Base-by-base conservation (phyloP, 2,797 vertebrate genomes). In the Echeneis naucrates region DNA sequence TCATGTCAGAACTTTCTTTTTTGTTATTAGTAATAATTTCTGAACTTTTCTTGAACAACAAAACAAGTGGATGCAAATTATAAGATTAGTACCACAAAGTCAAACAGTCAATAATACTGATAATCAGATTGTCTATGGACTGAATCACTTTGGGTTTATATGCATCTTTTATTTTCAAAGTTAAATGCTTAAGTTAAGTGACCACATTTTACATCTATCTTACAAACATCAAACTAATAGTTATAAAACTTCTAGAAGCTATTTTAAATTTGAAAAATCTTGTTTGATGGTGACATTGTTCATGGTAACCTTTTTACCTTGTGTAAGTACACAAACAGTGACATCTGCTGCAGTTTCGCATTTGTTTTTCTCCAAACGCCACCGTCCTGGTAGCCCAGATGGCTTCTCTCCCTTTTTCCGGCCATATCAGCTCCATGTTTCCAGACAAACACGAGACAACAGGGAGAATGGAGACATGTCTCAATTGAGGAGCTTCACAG, bases 151-250 rank as follows among this genome's bases (percentile, higher is more conserved):
- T 4, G 32, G 2, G 6, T 64, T 57, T 27, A 8, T 33, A 10
- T 64, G 12, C 54, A 17, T 42, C 14, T 81, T 81, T 85, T 75
- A 79, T 71, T 72, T 79, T 75, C 55, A 82, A 56, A 57, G 73
- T 35, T 61, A 0, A 63, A 52, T 26, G 59, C 32, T 50, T 11
- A 3, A 69, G 17, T 78, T 58, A 2, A 70, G 3, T 42, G 23
- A 40, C 4, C 7, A 74, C 14, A 35, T n/a, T 8, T 68, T 23
- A 53, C 14, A 74, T 19, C 24, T 10, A 24, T 16, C 27, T 48
- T 17, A 45, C 13, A 32, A 26, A 61, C 27, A 65, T 61, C 13
- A 14, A 38, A 72, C 11, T 62, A 56, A 59, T 1, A 40, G 64
- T 26, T 62, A 33, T 8, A 52, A 32, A 57, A 4, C 9, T 66